phyloP scores from a whole-genome alignment of 2,113 vertebrate species.

The Odontesthes bonariensis region DNA sequence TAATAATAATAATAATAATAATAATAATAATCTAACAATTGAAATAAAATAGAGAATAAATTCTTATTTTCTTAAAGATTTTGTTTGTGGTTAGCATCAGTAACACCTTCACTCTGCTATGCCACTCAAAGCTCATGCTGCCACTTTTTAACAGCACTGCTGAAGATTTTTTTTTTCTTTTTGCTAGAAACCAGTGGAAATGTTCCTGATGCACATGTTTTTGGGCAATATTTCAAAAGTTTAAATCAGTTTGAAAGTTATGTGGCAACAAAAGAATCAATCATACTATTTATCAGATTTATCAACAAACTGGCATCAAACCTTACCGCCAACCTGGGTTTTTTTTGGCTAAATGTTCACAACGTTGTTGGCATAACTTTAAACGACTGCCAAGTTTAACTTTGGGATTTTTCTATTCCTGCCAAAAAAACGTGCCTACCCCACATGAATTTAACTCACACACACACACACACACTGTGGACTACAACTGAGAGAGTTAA shows the following conservation, averaged over 20 bases:
- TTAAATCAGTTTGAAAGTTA: neutral
- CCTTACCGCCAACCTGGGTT: neutral
- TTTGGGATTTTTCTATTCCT: slow-evolving; percentile 1
- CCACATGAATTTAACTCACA: neutral
- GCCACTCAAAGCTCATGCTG: too few relatives aligned
- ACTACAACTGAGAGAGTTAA: slow-evolving; percentile 18
- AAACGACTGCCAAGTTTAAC: neutral
- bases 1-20: too few relatives aligned
- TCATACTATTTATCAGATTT: neutral
- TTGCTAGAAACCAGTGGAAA: neutral
- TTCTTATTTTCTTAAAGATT: too few relatives aligned
- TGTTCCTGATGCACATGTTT: neutral
- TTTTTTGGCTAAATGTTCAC: neutral
- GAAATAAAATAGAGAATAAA: too few relatives aligned
- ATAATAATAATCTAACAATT: too few relatives aligned
- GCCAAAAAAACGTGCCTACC: neutral
- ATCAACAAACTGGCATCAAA: neutral
- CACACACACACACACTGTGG: slow-evolving; percentile 7
- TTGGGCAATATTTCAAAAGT: neutral
- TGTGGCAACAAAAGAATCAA: neutral
- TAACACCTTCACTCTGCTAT: too few relatives aligned
- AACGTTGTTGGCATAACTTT: neutral
- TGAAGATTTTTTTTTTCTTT: too few relatives aligned
- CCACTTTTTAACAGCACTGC: too few relatives aligned
- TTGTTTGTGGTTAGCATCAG: too few relatives aligned